phyloP scores from a whole-genome alignment of 1,140 invertebrate species.

The Andricus grossulariae region DNA sequence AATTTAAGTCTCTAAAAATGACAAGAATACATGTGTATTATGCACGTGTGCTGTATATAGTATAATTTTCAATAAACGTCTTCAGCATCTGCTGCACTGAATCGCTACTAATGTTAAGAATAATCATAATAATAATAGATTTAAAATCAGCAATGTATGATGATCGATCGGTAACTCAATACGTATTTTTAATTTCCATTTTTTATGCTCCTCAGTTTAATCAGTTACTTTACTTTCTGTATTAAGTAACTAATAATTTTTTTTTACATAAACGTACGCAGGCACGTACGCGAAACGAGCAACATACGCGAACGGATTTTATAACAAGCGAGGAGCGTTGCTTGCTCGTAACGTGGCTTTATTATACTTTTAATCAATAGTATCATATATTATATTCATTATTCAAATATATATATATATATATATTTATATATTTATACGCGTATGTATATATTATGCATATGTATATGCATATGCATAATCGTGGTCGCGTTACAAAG shows the following conservation, averaged over 20 bases:
- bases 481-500: too few relatives aligned
- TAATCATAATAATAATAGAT: slow-evolving; percentile 11
- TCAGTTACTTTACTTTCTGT: slow-evolving; percentile 3
- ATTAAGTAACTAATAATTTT: slow-evolving; percentile 3
- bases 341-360: slow-evolving; percentile 38
- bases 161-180: slow-evolving; percentile 2
- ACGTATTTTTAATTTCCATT: neutral
- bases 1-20: slow-evolving; percentile 63
- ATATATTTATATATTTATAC: slow-evolving; percentile 39
- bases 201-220: neutral
- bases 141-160: neutral
- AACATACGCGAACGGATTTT: slow-evolving; percentile 47
- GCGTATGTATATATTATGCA: neutral
- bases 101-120: slow-evolving; percentile 4
- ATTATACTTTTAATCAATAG: slow-evolving; percentile 42
- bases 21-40: slow-evolving; percentile 61
- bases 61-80: slow-evolving; percentile 34
- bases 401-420: slow-evolving; percentile 50
- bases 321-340: slow-evolving; percentile 46
- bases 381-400: slow-evolving; percentile 50
- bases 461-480: slow-evolving; percentile 43
- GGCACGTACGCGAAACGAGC: slow-evolving; percentile 42
- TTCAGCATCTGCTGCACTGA: neutral
- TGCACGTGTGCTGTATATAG: slow-evolving; percentile 49
- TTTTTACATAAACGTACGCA: slow-evolving; percentile 31